Base-by-base conservation (phyloP, 2,888 invertebrate species). In the Clusia tigrina region DNA sequence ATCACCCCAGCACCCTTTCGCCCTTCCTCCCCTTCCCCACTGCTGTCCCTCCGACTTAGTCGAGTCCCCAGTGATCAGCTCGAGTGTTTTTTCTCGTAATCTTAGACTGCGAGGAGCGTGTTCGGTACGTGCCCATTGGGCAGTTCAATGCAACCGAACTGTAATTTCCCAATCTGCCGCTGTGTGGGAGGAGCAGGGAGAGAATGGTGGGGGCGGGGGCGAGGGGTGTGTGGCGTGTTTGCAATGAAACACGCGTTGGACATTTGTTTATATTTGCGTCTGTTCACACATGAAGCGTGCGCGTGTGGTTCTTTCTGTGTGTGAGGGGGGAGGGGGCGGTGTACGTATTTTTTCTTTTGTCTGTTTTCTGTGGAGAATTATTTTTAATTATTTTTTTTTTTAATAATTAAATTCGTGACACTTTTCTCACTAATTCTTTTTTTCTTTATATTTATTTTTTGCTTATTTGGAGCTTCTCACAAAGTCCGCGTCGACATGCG, bases 91-190 rank as follows among this genome's bases (percentile, higher is more conserved):
- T n/a, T n/a, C n/a, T n/a, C n/a, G n/a, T n/a, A n/a, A n/a, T n/a
- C n/a, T n/a, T n/a, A n/a, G n/a, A n/a, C n/a, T n/a, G n/a, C n/a
- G n/a, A n/a, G n/a, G 23, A 53, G 53, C 18, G 42, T 24, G 59
- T n/a, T 58, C 37, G 17, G 24, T 18, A 26, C 62, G 38, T 63
- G 46, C 20, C 24, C 24, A 32, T 5, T 32, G 32, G 32, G 32
- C 32, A 32, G 12, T 32, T 32, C 12, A 12, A 32, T 5, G 12
- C 5, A 32, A 32, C 32, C 32, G 12, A 32, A 32, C 12, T 32
- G 12, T 32, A 32, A 12, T 32, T 32, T 32, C 12, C 12, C 5
- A n/a, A n/a, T n/a, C n/a, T n/a, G n/a, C n/a, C n/a, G n/a, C n/a
- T n/a, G n/a, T n/a, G n/a, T n/a, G n/a, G n/a, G n/a, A n/a, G n/a